Base-by-base conservation (phyloP, 2,113 vertebrate genomes). In the Heterochromis multidens region DNA sequence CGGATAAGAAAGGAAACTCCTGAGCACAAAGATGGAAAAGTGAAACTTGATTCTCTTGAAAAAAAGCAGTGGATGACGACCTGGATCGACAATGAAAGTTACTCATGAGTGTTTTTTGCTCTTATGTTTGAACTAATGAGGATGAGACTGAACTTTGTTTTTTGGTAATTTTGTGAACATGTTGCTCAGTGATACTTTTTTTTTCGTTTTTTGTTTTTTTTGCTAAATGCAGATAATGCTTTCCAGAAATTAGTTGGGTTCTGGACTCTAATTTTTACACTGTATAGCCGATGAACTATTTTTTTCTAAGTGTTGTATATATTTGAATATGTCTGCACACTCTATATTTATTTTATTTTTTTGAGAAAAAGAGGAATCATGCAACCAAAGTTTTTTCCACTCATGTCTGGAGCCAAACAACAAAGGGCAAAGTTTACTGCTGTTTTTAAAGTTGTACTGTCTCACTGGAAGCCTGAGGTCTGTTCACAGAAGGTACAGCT, bases 11-110 rank as follows among this genome's bases (percentile, higher is more conserved):
- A 98, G 92, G 97, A 98, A 91, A 96, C 97, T 25, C 94, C 95
- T 3, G 96, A 96, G 77, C 94, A 95, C 85, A 96, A 96, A 84
- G 97, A 97, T 1, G 97, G 95, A 74, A 97, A 97, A 78, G 86
- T 92, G 14, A 96, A 93, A 78, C 80, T 91, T 3, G 96, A 97
- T 57, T 91, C 96, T 82, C 94, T 94, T 52, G 97, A 97, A 81
- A 97, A 96, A 91, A 99, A 99, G 92, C 97, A 97, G 84, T 99
- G 98, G 98, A 95, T 98, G 97, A 99, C 97, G 16, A 97, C 96
- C 67, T 99, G 98, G 99, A 96, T 94, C 37, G 97, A 98, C 93
- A 97, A 97, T 49, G 97, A 98, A 94, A 98, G 97, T 89, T 99
- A 97, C 88, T 98, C 97, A 3, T 99, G 96, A 74, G 17, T 8